Evolutionary conservation across 2,797 vertebrate species (phyloP).

Genomic region (Taeniopygia guttata): DNA sequence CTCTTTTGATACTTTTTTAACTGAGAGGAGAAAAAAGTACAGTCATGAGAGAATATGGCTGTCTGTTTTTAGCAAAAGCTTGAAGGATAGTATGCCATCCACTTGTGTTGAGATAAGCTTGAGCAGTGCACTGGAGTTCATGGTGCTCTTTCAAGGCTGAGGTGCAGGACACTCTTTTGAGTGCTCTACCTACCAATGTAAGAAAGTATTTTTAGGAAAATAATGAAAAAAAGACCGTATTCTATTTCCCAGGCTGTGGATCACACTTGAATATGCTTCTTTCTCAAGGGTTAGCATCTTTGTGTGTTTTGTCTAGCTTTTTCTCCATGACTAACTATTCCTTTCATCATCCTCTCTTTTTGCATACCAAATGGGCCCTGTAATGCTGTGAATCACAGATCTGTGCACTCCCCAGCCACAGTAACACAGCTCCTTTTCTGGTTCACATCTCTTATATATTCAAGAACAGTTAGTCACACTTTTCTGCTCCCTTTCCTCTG

Average conservation of each 20-base stretch:
- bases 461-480: slow-evolving; percentile 27
- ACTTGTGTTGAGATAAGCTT: not conserved
- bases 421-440: slow-evolving; percentile 16
- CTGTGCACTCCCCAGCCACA: slow-evolving; percentile 34
- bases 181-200: not conserved
- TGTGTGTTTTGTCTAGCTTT: slow-evolving; percentile 24
- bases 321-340: slow-evolving; percentile 45
- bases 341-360: slow-evolving; percentile 51
- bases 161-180: not conserved
- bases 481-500: not conserved
- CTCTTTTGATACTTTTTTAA: not conserved
- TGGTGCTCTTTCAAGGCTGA: not conserved
- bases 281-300: slow-evolving; percentile 10
- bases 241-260: not conserved
- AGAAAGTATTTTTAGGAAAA: not conserved
- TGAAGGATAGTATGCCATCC: not conserved
- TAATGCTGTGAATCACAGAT: slow-evolving; percentile 57
- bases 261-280: not conserved
- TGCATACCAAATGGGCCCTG: slow-evolving; percentile 35
- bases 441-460: not conserved
- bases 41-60: not conserved
- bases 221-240: not conserved
- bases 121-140: not conserved
- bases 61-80: not conserved
- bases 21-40: not conserved